Conservation (phyloP, 2,888 invertebrate species). For the Nymphalis urticae region DNA sequence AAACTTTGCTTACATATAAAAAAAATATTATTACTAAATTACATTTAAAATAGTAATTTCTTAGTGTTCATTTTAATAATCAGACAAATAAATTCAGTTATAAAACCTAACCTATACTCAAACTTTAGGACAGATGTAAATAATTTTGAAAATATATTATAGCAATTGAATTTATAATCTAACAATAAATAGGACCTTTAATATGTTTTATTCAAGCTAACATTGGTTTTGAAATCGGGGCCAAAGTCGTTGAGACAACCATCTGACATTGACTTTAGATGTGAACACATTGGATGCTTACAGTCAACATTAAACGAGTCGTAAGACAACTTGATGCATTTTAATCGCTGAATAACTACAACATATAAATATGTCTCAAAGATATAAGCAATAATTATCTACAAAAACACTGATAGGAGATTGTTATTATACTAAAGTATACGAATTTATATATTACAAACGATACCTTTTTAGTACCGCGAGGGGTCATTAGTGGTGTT, state of each 20-base stretch:
- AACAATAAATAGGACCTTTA: background rate
- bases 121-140: background rate
- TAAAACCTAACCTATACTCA: background rate
- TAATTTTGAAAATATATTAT: background rate
- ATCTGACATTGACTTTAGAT: slow-evolving; percentile 44
- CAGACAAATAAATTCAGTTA: no score
- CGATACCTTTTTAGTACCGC: slow-evolving; percentile 68
- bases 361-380: slow-evolving; percentile 45
- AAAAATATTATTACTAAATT: no score
- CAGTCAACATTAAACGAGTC: slow-evolving; percentile 35
- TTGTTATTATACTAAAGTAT: slow-evolving; percentile 60
- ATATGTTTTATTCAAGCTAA: slow-evolving; percentile 24
- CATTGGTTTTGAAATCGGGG: slow-evolving; percentile 39
- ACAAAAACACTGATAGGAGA: slow-evolving; percentile 66
- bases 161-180: background rate
- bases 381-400: slow-evolving; percentile 53
- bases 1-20: no score
- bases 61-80: no score
- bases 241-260: slow-evolving; percentile 44
- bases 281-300: slow-evolving; percentile 40
- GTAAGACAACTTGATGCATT: slow-evolving; percentile 36
- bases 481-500: slow-evolving; percentile 74
- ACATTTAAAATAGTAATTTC: no score
- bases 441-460: slow-evolving; percentile 45
- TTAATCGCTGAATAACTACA: slow-evolving; percentile 42